Conservation (phyloP, 2,797 vertebrate genomes). For the Poeciliopsis paucimaculata region DNA sequence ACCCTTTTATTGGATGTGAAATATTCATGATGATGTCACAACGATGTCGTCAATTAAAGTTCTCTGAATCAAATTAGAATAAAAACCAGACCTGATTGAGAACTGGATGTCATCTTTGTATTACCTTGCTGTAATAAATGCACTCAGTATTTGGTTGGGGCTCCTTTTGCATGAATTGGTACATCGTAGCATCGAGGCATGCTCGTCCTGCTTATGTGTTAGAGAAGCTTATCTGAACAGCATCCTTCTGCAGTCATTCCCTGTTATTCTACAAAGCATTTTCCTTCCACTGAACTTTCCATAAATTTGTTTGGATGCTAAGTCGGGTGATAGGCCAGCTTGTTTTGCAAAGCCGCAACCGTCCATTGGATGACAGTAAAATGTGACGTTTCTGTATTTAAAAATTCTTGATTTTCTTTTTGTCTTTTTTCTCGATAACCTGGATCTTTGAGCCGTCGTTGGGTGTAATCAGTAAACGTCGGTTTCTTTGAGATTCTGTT, state of each 20-base stretch:
- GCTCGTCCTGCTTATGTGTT: neutral
- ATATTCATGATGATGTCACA: too few relatives aligned
- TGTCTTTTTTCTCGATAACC: neutral
- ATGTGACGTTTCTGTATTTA: neutral
- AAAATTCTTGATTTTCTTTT: neutral
- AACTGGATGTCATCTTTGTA: too few relatives aligned
- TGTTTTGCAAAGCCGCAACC: neutral
- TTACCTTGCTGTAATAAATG: neutral
- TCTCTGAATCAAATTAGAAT: too few relatives aligned
- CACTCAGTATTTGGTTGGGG: neutral
- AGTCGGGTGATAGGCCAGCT: neutral
- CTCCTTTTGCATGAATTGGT: neutral
- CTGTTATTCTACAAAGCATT: neutral
- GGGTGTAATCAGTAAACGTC: neutral
- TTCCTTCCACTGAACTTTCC: neutral
- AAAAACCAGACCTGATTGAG: too few relatives aligned
- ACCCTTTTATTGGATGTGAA: too few relatives aligned
- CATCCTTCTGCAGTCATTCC: neutral
- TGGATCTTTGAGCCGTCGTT: neutral
- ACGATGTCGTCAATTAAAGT: too few relatives aligned
- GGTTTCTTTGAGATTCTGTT: neutral
- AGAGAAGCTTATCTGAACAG: neutral
- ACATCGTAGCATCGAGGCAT: neutral
- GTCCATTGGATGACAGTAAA: neutral
- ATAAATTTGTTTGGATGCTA: neutral